Conservation (phyloP, 1,140 invertebrate genomes). For the Chironomus striatipennis region DNA sequence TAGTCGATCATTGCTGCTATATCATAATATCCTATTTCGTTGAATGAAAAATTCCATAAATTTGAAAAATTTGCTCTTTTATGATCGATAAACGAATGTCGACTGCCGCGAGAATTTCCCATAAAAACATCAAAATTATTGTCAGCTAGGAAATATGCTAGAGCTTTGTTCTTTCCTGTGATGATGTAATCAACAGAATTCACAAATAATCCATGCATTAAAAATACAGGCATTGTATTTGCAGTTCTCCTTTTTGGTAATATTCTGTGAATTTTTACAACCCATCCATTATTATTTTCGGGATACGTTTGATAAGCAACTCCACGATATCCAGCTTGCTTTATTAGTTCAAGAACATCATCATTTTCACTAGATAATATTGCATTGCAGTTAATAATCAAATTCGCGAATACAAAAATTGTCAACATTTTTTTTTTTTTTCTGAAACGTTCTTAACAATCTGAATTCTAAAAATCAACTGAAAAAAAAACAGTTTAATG, state of each 20-base stretch:
- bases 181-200: slow-evolving; percentile 63
- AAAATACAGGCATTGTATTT: slow-evolving; percentile 45
- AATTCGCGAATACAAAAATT: too few species aligned
- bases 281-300: slow-evolving; percentile 52
- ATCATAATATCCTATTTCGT: slow-evolving; percentile 57
- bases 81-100: slow-evolving; percentile 53
- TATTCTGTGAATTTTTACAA: slow-evolving; percentile 59
- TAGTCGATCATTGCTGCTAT: slow-evolving; percentile 51
- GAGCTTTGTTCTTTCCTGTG: slow-evolving; percentile 49
- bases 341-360: too few species aligned
- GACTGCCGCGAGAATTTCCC: slow-evolving; percentile 62
- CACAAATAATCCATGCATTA: slow-evolving; percentile 65
- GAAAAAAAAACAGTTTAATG: too few species aligned
- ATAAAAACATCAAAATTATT: slow-evolving; percentile 67
- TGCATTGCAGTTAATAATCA: too few species aligned
- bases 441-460: too few species aligned
- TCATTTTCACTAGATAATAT: too few species aligned
- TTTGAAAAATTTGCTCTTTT: slow-evolving; percentile 38
- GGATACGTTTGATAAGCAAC: background rate
- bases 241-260: background rate
- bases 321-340: background rate
- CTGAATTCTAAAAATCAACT: too few species aligned
- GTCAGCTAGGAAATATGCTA: slow-evolving; percentile 51
- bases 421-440: too few species aligned
- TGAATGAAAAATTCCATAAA: slow-evolving; percentile 50